A percentile compares a stretch with the other conserved stretches of the same genome.
phyloP scores from a whole-genome alignment of 2,113 vertebrate species.

The Calyptomena viridis region DNA sequence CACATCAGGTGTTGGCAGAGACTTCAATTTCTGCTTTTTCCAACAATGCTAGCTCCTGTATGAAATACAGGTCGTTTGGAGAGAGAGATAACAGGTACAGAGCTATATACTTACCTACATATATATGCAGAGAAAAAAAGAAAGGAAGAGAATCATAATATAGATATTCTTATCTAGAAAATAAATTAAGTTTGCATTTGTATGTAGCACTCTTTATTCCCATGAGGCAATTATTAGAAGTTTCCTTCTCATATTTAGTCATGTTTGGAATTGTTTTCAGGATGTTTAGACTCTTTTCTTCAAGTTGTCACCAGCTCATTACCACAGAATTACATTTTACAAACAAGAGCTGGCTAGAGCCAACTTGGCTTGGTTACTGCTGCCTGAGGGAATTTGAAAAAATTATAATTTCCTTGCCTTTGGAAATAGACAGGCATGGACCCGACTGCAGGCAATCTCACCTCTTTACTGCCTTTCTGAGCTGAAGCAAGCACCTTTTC shows the following conservation, averaged over 20 bases:
- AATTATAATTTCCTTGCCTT: constrained; percentile 57
- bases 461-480: constrained; percentile 1
- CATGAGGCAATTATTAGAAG: constrained; percentile 36
- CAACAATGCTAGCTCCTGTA: not conserved
- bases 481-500: not conserved
- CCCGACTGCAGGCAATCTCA: constrained; percentile 10
- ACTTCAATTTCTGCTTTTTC: constrained; percentile 1
- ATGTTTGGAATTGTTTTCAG: constrained; percentile 68
- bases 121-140: not conserved
- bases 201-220: not conserved
- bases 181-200: not conserved
- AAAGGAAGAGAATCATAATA: not conserved
- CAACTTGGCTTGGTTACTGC: constrained; percentile 63
- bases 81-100: not conserved
- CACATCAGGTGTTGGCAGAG: constrained; percentile 27
- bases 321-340: constrained; percentile 74
- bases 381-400: constrained; percentile 64
- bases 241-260: constrained; percentile 44
- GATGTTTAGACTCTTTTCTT: constrained; percentile 70
- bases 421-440: constrained; percentile 46
- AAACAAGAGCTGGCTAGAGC: constrained; percentile 68
- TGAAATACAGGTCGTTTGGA: constrained; percentile 31
- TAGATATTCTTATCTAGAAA: not conserved
- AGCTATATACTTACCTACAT: not conserved
- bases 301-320: constrained; percentile 75